Conservation (phyloP, 2,113 vertebrate genomes). For the Caranx melampygus region DNA sequence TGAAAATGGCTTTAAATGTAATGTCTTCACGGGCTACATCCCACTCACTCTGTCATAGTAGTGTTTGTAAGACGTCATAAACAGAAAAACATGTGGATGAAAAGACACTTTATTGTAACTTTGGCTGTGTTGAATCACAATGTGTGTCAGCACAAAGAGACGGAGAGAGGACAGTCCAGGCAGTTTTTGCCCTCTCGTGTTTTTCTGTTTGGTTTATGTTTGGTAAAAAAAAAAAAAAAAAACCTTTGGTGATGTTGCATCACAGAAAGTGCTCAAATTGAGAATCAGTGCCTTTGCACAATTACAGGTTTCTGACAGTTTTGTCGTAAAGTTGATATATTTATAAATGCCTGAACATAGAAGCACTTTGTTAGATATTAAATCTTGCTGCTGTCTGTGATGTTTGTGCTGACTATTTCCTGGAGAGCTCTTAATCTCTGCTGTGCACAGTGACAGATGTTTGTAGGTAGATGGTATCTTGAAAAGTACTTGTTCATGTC, state of each 20-base stretch:
- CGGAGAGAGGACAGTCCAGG: too few species aligned
- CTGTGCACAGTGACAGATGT: background rate
- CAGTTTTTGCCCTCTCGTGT: too few species aligned
- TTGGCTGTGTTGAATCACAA: too few species aligned
- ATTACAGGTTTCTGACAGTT: background rate
- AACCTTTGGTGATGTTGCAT: background rate
- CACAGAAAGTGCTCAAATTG: background rate
- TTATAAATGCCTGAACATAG: background rate
- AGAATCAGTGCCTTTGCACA: background rate
- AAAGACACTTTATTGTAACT: too few species aligned
- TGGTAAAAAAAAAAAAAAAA: background rate
- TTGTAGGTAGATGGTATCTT: background rate
- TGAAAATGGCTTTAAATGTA: too few species aligned
- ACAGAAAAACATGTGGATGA: too few species aligned
- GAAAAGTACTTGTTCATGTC: too few species aligned
- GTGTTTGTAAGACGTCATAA: background rate
- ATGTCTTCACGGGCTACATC: too few species aligned
- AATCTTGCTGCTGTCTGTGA: background rate
- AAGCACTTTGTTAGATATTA: background rate
- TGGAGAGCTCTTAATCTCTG: too few species aligned
- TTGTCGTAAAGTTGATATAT: background rate
- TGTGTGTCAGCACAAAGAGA: too few species aligned
- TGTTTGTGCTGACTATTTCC: background rate
- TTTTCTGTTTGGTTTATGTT: background rate
- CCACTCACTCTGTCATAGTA: too few species aligned